Evolutionary conservation across 2,888 invertebrate genomes (phyloP), one percentile per base, ranked within the genome.

Genomic region (Dinocampus coccinellae): DNA sequence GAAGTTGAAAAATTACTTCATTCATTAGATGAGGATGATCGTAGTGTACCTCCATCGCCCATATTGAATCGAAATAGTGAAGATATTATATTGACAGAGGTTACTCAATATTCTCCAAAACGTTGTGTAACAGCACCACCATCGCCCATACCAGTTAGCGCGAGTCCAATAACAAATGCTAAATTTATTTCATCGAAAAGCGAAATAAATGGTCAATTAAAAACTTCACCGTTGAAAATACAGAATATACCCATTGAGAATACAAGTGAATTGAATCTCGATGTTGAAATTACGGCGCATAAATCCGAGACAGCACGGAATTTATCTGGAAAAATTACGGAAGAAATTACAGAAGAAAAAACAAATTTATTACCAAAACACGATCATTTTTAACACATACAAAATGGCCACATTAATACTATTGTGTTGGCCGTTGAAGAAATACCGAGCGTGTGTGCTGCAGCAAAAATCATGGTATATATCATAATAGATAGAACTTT

Each of bases 1-100:
- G 95, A 96, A 90, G 94, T 95, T n/a, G 95, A 95, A 88, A 94
- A 94, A 93, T 88, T 95, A 34, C 88, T 95, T 70, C 92, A 95
- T 84, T 93, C 94, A 0, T 90, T 94, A 73, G 94, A 93, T 78
- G 94, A 94, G 79, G 95, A 95, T 79, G 93, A 94, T 68, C 91
- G 91, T 73, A 90, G 90, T 79, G 86, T 87, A 47, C 82, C 84
- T 75, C 85, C 86, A 80, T 87, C 87, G 75, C 87, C 87, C 24
- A 74, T 84, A 62, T 76, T 85, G 11, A 63, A 47, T 73, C 65
- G 70, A 58, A 72, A 73, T 16, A 73, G 75, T 11, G 72, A 70
- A 39, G 72, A 74, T 1, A 26, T 66, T 1, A 75, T 66, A 62
- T 68, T 73, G 42, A 9, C 72, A 2, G 72, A 69, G 7, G 26